Percentiles rank a stretch among this genome's conserved stretches.
Evolutionary conservation across 2,888 invertebrate species (phyloP).

Genomic region (Hartigia nigra): DNA sequence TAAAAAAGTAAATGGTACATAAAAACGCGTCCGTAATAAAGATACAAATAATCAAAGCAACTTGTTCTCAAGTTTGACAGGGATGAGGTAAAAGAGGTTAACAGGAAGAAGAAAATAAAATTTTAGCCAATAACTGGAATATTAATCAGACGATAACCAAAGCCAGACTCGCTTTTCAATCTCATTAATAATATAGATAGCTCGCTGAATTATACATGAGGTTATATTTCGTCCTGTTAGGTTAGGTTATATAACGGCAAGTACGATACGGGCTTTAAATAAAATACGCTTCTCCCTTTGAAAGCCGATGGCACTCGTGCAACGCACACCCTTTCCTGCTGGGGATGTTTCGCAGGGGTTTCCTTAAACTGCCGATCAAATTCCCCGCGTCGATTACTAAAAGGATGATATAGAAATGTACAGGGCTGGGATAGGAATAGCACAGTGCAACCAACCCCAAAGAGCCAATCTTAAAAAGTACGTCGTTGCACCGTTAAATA

Average conservation of each 20-base stretch:
- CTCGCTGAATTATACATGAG: slow-evolving; percentile 41
- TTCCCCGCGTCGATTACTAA: slow-evolving; percentile 21
- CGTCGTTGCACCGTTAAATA: slow-evolving; percentile 19
- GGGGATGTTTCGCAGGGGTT: neutral
- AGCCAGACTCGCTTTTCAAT: slow-evolving; percentile 18
- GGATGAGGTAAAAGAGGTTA: neutral
- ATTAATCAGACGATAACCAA: neutral
- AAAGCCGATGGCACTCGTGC: neutral
- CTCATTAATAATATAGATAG: slow-evolving; percentile 39
- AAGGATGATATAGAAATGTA: slow-evolving; percentile 11
- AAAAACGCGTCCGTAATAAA: neutral
- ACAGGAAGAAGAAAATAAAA: neutral
- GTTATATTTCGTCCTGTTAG: slow-evolving; percentile 31
- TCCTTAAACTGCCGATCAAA: slow-evolving; percentile 20
- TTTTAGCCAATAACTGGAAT: neutral
- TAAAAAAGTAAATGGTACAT: neutral
- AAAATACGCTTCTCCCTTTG: neutral
- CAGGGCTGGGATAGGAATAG: slow-evolving; percentile 3
- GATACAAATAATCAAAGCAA: neutral
- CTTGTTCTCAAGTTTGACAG: neutral
- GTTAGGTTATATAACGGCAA: neutral
- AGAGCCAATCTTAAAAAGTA: slow-evolving; percentile 23
- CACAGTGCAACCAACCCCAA: neutral
- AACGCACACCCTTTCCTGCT: neutral
- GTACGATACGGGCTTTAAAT: slow-evolving; percentile 13